Evolutionary conservation across 2,797 vertebrate genomes (phyloP).

Genomic region (Crocidura indochinensis): DNA sequence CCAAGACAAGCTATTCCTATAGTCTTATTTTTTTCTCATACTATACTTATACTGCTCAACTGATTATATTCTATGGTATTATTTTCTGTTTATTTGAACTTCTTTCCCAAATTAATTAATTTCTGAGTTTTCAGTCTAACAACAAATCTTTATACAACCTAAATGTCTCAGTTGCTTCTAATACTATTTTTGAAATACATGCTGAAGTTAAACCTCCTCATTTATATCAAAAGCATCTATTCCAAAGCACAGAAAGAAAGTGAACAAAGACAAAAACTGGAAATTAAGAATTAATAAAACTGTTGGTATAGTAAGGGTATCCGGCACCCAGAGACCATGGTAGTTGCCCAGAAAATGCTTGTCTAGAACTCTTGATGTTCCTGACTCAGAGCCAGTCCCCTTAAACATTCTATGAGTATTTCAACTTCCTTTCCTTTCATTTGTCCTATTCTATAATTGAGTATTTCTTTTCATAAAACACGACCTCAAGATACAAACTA

Average conservation of each 20-base stretch:
- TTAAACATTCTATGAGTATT: not conserved
- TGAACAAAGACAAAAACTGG: constrained; percentile 13
- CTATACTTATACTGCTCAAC: not conserved
- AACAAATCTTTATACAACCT: not conserved
- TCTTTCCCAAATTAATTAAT: constrained; percentile 22
- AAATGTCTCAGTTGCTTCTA: no score
- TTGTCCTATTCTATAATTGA: not conserved
- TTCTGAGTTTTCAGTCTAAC: constrained; percentile 13
- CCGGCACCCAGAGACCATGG: not conserved
- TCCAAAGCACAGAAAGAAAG: constrained; percentile 43
- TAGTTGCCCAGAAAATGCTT: not conserved
- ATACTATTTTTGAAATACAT: constrained; percentile 43
- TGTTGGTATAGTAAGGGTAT: no score
- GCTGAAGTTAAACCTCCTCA: constrained; percentile 5
- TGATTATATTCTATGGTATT: not conserved
- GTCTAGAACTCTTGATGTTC: not conserved
- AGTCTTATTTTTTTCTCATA: not conserved
- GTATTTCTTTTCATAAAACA: not conserved
- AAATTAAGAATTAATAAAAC: constrained; percentile 18
- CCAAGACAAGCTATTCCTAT: not conserved
- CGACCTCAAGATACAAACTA: not conserved
- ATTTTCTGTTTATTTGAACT: constrained; percentile 30
- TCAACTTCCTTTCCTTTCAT: not conserved
- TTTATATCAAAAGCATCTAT: constrained; percentile 24
- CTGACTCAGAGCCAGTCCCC: not conserved